Base-by-base conservation (phyloP, 2,113 vertebrate genomes). In the Prunella himalayana region DNA sequence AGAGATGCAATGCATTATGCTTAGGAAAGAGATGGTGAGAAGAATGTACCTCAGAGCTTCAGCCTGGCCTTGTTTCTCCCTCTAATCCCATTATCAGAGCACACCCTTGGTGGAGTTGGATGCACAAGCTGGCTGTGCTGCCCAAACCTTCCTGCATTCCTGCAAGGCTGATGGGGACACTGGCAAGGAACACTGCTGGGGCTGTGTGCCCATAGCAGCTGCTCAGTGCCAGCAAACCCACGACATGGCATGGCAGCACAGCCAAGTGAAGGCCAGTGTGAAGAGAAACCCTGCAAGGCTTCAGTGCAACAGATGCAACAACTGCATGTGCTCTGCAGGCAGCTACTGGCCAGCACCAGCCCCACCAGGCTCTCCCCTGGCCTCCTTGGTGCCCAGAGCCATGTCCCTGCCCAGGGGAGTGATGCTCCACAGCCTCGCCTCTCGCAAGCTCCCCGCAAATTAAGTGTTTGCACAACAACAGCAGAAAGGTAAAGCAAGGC, bases 301-400 rank as follows among this genome's bases (percentile, higher is more conserved):
- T 86, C 42, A 15, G 57, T 10, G 11, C 9, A 21, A 35, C 30
- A 39, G n/a, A 72, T 23, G 33, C 37, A 54, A 47, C 11, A 35
- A 61, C 17, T 4, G n/a, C 3, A 1, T 50, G 64, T 37, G 64
- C 39, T 50, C 49, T 9, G 33, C 5, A 2, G 59, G 30, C 21
- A 63, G 63, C 77, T 37, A 77, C 77, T 51, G 42, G 63, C 39
- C 65, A 25, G 9, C 35, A 39, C 14, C 35, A 63, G 24, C 57
- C 37, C 27, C 7, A 37, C 7, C 10, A 4, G 57, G 25, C 16
- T n/a, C 25, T 69, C 4, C 21, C n/a, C 14, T 37, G 37, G 37
- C 60, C 41, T 47, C 27, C 39, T 25, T 0, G 0, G 7, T 15
- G 47, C 42, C 66, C 39, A 1, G 0, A 7, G 23, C 0, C 0